Evolutionary conservation across 2,113 vertebrate species (phyloP), one percentile per base, ranked within the genome.

Genomic region (Phaetusa simplex): DNA sequence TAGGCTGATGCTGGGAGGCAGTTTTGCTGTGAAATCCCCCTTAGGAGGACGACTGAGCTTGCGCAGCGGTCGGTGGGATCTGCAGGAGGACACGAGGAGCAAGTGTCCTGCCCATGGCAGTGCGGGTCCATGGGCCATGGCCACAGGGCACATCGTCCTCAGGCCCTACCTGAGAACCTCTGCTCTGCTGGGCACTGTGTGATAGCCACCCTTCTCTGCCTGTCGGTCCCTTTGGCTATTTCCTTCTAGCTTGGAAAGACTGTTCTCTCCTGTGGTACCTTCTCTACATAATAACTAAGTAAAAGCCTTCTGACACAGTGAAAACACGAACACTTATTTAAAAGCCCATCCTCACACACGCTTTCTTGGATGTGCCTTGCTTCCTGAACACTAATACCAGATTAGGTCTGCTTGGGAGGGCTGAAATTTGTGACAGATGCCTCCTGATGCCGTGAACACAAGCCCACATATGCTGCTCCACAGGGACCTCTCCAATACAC

Each of bases 61-160:
- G 34, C 18, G n/a, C 52, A 47, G 50, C 0, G 0, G 11, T 21
- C 6, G 3, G 7, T 58, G 43, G 45, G 36, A 14, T 73, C 19
- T 15, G 14, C 6, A 56, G 61, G n/a, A 67, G 23, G 5, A 47
- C 32, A 32, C 0, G 2, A 74, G 47, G 19, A 74, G 13, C 32
- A 26, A 62, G 42, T 5, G 36, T n/a, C 27, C 62, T 38, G 32
- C 9, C 11, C 26, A 9, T 14, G 30, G 40, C 19, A 22, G 18
- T 32, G 30, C 0, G 1, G 24, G 24, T 61, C 34, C 40, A 19
- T 10, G 29, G 18, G 27, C 21, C 65, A 15, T 12, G n/a, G 21
- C 23, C 29, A 27, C 12, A 23, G 14, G 24, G 24, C 20, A 47
- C 1, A 0, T 42, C 0, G 0, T 62, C 32, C 27, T 55, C 59